Conservation (phyloP, 1,140 invertebrate genomes). For the Bombus waltoni region DNA sequence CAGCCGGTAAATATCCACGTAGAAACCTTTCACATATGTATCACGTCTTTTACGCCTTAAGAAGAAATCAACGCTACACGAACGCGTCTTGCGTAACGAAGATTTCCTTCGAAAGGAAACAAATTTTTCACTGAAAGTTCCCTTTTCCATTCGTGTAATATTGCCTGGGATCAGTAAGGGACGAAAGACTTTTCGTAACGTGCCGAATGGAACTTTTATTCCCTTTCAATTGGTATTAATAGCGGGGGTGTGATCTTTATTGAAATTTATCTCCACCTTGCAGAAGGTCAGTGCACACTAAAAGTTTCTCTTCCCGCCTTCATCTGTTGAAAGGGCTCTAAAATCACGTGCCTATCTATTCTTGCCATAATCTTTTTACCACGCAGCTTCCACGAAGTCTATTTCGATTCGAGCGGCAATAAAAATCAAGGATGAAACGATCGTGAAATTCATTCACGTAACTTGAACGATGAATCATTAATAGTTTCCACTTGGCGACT, state of each 20-base stretch:
- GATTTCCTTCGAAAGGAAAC: neutral
- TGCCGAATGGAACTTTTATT: neutral
- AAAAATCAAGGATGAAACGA: slow-evolving; percentile 3
- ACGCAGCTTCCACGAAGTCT: slow-evolving; percentile 8
- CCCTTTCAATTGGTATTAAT: slow-evolving; percentile 23
- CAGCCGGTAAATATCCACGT: neutral
- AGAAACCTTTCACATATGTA: neutral
- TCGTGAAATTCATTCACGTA: slow-evolving; percentile 17
- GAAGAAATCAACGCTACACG: neutral
- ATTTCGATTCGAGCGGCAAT: neutral
- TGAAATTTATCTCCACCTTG: neutral
- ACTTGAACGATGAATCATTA: neutral
- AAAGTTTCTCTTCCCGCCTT: neutral
- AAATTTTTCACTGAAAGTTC: neutral
- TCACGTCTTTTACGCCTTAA: neutral
- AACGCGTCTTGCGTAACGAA: too few relatives aligned
- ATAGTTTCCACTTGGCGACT: neutral
- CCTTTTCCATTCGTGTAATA: neutral
- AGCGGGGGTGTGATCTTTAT: slow-evolving; percentile 9
- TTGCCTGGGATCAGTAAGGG: neutral
- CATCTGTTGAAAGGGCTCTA: neutral
- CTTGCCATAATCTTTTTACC: slow-evolving; percentile 2
- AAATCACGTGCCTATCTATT: neutral
- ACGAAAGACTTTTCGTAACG: neutral
- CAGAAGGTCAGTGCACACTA: neutral